Percentiles rank a stretch among this genome's conserved stretches.
phyloP scores from a whole-genome alignment of 2,797 vertebrate genomes.

The Chelidonichthys spinosus region DNA sequence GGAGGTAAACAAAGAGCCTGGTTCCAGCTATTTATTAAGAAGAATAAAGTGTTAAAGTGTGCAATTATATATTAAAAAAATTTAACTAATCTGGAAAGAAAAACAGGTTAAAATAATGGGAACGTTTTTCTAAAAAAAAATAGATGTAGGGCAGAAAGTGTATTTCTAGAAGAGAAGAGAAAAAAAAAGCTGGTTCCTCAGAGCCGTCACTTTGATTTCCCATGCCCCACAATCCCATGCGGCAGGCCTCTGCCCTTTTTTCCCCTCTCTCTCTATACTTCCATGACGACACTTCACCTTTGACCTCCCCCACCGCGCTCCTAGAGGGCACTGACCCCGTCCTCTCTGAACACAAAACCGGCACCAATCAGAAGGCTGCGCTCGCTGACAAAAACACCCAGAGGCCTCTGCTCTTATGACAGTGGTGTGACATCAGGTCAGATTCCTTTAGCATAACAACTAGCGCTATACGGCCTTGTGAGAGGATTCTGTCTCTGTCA shows the following conservation, averaged over 20 bases:
- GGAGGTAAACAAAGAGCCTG: conserved; percentile 60
- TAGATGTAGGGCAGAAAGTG: conserved; percentile 25
- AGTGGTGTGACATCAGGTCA: conserved; percentile 83
- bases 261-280: conserved; percentile 71
- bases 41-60: neutral
- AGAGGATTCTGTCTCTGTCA: conserved; percentile 73
- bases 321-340: conserved; percentile 66
- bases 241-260: conserved; percentile 73
- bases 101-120: too few relatives aligned
- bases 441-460: conserved; percentile 84
- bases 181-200: conserved; percentile 20
- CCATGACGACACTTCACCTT: conserved; percentile 84
- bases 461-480: conserved; percentile 51
- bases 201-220: conserved; percentile 79
- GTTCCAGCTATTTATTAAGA: conserved; percentile 17
- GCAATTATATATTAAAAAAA: neutral
- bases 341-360: conserved; percentile 73
- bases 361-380: conserved; percentile 70
- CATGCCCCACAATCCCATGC: conserved; percentile 72
- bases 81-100: too few relatives aligned
- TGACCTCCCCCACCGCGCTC: conserved; percentile 60
- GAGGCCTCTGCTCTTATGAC: conserved; percentile 78
- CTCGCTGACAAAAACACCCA: conserved; percentile 81
- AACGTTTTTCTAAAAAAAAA: conserved; percentile 11
- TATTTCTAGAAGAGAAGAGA: conserved; percentile 29